Evolutionary conservation across 2,888 invertebrate genomes (phyloP), one percentile per base, ranked within the genome.

Genomic region (Cerastis leucographa): DNA sequence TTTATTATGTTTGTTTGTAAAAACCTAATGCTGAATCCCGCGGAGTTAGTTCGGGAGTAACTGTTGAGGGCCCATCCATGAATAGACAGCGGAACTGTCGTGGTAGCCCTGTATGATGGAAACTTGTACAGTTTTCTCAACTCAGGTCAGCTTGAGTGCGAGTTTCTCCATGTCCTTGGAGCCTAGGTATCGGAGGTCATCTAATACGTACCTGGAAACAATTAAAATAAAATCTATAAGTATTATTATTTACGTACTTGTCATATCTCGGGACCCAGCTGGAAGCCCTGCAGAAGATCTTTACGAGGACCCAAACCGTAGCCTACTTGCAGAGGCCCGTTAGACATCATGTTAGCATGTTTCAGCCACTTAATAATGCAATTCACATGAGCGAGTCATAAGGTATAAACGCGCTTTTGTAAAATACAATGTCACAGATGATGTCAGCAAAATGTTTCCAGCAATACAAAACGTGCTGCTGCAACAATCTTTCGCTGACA

Each of bases 131-230:
- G 61, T 59, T 49, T 54, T 54, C 22, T 80, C 49, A 65, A 67
- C 74, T 88, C 84, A 94, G 17, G 92, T 90, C 61, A 90, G 73
- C 80, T 94, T 95, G 14, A 91, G 78, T 62, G 89, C 86, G 29
- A 87, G 87, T 82, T 94, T 94, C 25, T 90, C 90, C 8, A 83
- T 79, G 46, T 90, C 89, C n/a, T 85, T 84, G 3, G 90, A 85
- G 74, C 91, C 91, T 62, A 95, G 78, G 89, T 97, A 97, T 69
- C 96, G 96, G 84, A 98, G 97, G 89, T 98, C 98, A 85, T 97
- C 97, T 77, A 97, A 97, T 64, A 98, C 97, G 92, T 98, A 98
- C 90, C 98, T 98, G 95, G 19, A 71, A 66, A 69, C n/a, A 71
- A 54, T n/a, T 11, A 65, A 42, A 61, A 29, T 17, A 25, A 14